A percentile compares a stretch with the other conserved stretches of the same genome.
These are phyloP conservation scores for Prosopocoilus inquinatus DNA, from an alignment of 2,888 invertebrate species.

Conservation along the genomic window DNA sequence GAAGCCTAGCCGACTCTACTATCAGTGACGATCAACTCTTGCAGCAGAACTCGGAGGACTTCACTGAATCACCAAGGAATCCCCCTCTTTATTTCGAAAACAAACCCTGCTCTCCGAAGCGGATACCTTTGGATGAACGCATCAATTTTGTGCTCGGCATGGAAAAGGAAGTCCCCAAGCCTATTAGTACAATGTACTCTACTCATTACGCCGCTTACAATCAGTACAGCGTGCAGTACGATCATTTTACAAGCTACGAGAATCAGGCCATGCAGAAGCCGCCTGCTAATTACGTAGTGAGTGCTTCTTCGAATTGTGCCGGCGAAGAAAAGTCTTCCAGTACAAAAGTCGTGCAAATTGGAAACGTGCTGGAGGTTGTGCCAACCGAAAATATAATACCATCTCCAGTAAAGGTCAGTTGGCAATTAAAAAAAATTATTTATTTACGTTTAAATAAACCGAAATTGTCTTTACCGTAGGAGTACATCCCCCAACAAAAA, in stretches of 20 bases:
- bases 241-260: too few relatives aligned
- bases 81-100: conserved; percentile 2
- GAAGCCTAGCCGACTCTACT: conserved; percentile 56
- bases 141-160: conserved; percentile 60
- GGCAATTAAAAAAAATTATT: too few relatives aligned
- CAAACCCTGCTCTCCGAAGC: conserved; percentile 52
- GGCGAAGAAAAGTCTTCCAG: neutral
- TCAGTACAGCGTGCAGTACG: conserved; percentile 19
- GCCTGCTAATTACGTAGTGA: too few relatives aligned
- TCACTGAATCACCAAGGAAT: conserved; percentile 30
- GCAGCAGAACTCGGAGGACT: conserved; percentile 33
- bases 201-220: conserved; percentile 11
- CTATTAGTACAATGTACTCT: conserved; percentile 22
- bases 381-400: conserved; percentile 50
- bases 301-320: too few relatives aligned
- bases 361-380: conserved; percentile 60
- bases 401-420: neutral
- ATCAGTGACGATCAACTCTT: conserved; percentile 54
- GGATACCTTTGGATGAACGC: conserved; percentile 60
- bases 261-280: too few relatives aligned
- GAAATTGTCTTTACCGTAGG: too few relatives aligned
- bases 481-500: conserved; percentile 25
- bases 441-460: too few relatives aligned
- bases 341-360: conserved; percentile 52
- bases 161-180: conserved; percentile 43